A percentile compares a stretch with the other conserved stretches of the same genome.
Evolutionary conservation across 2,113 vertebrate genomes (phyloP).

Genomic region (Mixornis gularis): DNA sequence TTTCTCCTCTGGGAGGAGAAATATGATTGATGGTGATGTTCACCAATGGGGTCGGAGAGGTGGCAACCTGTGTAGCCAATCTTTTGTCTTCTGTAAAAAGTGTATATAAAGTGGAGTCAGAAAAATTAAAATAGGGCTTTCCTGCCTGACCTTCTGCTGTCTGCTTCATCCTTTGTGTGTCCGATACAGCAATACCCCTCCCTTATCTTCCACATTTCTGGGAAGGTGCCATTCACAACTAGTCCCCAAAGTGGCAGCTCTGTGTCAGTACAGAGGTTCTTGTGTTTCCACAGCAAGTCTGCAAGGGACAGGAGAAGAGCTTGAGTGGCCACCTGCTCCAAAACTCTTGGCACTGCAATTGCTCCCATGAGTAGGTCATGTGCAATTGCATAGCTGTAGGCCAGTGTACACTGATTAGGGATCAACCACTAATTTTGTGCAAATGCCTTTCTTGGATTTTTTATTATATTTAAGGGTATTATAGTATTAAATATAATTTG

Average conservation of each 20-base stretch:
- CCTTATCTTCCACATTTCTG: not conserved
- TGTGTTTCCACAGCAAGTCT: not conserved
- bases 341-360: not conserved
- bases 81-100: too few relatives aligned
- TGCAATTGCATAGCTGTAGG: not conserved
- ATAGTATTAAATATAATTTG: not conserved
- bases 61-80: too few relatives aligned
- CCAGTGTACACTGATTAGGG: not conserved
- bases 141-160: too few relatives aligned
- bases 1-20: too few relatives aligned
- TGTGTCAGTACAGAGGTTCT: not conserved
- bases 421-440: not conserved
- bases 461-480: not conserved
- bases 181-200: rapidly evolving
- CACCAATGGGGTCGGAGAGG: too few relatives aligned
- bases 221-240: not conserved
- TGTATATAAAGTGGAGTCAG: too few relatives aligned
- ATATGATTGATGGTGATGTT: too few relatives aligned
- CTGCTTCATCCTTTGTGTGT: too few relatives aligned
- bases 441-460: not conserved
- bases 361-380: not conserved
- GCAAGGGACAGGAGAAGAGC: not conserved
- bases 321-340: not conserved
- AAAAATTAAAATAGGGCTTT: too few relatives aligned
- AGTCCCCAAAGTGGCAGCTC: not conserved